Base-by-base conservation (phyloP, 2,888 invertebrate species). In the Seira ritae region DNA sequence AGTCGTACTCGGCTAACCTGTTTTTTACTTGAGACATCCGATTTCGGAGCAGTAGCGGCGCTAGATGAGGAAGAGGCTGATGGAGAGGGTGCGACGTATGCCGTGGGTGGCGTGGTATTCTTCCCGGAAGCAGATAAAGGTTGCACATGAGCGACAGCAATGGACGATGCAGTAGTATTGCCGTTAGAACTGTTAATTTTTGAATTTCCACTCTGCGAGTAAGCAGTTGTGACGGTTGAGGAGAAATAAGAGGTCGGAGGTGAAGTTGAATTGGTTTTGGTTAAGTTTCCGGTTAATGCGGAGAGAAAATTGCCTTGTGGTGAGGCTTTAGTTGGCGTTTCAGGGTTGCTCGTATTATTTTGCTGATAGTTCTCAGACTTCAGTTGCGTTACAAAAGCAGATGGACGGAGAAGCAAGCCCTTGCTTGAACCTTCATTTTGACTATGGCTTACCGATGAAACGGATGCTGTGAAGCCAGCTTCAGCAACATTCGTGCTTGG, bases 321-420 rank as follows among this genome's bases (percentile, higher is more conserved):
- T 8, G 62, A 62, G 20, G 62, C 20, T 19, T 1, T 62, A 50
- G 50, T 50, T 8, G 62, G 20, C 1, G 62, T 20, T 62, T 62
- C 62, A 22, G 19, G 19, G 22, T 62, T 50, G 50, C 50, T 62
- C 2, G 19, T 10, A 31, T 31, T 31, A 31, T 31, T 31, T 31
- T 31, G 31, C 31, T 31, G 31, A 31, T 31, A 4, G 12, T 22
- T 20, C 20, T 62, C 62, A 62, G 73, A 19, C 60, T 74, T 69
- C 19, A 55, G 31, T 1, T 65, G 69, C 12, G 24, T 60, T 6
- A 75, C 66, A 37, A 74, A 80, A n/a, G 80, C 80, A 8, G 80
- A 80, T 20, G 80, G 80, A 15, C 80, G 74, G 20, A 62, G 62
- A 20, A 62, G 62, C n/a, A 72, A 72, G 23, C 67, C 37, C 22